Evolutionary conservation across 1,140 invertebrate species (phyloP), one percentile per base, ranked within the genome.

Genomic region (Apocrypta bakeri): DNA sequence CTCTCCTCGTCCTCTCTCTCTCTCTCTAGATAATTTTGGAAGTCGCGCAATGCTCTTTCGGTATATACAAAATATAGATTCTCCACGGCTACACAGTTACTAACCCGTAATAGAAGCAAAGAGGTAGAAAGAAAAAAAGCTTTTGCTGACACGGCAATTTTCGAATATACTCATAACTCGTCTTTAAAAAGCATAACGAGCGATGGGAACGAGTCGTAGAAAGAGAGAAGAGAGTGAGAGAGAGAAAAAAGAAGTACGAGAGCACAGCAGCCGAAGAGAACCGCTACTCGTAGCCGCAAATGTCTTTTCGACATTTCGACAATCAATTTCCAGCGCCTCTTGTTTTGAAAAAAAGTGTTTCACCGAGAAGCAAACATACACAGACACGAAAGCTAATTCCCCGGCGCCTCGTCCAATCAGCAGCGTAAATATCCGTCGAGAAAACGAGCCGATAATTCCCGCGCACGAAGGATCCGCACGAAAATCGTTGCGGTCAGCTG

Each of bases 271-370:
- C 69, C 29, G 69, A 64, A 27, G 79, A 81, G 79, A 81, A 74
- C 61, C 80, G 73, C 80, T 75, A 81, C 72, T 64, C 63, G 80
- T 4, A 21, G 64, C 80, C 80, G 68, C 80, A 81, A 81, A 81
- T 75, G 80, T 75, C 81, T 83, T 83, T 73, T 56, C 81, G 81
- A 72, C 81, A 83, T 73, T 83, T 78, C 42, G 68, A 63, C 81
- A 78, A 83, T 83, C 74, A 83, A 83, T 83, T 83, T 83, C 12
- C 42, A 63, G 61, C 31, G 66, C 74, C 64, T 71, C 24, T 33
- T 31, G 33, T 27, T n/a, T 6, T 12, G n/a, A 66, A 29, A 66
- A 29, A 29, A 66, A 66, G n/a, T n/a, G n/a, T 11, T 21, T 17
- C 1, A 24, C 3, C 2, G 9, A 29, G 63, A 66, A 25, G n/a